Percentiles rank a stretch among this genome's conserved stretches.
Evolutionary conservation across 2,888 invertebrate species (phyloP).

Genomic region (Lucinisca nassula): DNA sequence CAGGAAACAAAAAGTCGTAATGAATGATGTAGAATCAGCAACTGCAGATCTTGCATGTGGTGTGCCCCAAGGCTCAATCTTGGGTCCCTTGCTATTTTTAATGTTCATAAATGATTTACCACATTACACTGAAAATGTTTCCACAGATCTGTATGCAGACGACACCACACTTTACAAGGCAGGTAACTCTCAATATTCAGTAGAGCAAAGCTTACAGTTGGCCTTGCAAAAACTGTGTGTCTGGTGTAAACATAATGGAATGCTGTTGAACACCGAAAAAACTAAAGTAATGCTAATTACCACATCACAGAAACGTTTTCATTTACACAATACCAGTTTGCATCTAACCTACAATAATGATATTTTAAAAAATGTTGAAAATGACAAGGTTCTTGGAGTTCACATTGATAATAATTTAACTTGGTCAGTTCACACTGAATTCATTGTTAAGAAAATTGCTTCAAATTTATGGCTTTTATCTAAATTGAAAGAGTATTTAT

Average conservation of each 20-base stretch:
- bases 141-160: background rate
- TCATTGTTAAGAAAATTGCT: background rate
- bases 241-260: background rate
- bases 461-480: background rate
- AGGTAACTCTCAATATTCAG: background rate
- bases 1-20: background rate
- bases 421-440: background rate
- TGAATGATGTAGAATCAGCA: background rate
- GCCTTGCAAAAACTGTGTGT: background rate
- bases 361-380: background rate
- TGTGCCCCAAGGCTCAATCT: background rate
- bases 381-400: background rate
- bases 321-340: background rate
- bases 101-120: background rate
- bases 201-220: background rate
- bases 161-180: background rate
- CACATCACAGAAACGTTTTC: background rate
- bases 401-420: background rate
- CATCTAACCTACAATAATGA: background rate
- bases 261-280: no score
- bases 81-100: background rate
- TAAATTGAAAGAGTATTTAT: background rate
- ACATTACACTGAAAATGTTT: background rate
- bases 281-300: no score
- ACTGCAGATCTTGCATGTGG: background rate